Evolutionary conservation across 2,888 invertebrate genomes (phyloP).

Genomic region (Stenichneumon culpator): DNA sequence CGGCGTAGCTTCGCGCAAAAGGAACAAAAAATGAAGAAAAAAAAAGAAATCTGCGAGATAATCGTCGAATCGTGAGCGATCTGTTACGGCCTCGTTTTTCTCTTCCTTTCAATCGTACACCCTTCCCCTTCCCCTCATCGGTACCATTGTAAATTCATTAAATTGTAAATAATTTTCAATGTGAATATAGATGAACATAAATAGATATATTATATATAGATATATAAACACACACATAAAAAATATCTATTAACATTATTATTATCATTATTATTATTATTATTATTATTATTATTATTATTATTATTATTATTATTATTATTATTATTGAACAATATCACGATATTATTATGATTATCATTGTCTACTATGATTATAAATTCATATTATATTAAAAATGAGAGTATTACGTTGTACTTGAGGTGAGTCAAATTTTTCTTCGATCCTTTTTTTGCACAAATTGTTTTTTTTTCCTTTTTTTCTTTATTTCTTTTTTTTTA

Average conservation of each 20-base stretch:
- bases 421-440: constrained; percentile 61
- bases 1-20: constrained; percentile 51
- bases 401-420: constrained; percentile 82
- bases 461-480: constrained; percentile 18
- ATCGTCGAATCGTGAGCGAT: constrained; percentile 71
- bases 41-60: constrained; percentile 56
- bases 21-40: constrained; percentile 39
- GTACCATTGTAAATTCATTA: constrained; percentile 84
- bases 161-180: constrained; percentile 84
- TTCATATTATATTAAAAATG: constrained; percentile 84
- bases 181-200: constrained; percentile 83
- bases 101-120: background rate
- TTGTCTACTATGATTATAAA: constrained; percentile 84
- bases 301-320: constrained; percentile 75
- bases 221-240: constrained; percentile 33
- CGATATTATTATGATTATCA: constrained; percentile 77
- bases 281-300: constrained; percentile 49
- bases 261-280: constrained; percentile 67
- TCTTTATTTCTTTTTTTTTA: constrained; percentile 5
- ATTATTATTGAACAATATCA: constrained; percentile 70
- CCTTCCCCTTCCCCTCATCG: constrained; percentile 69
- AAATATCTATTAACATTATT: constrained; percentile 66
- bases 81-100: constrained; percentile 73
- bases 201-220: constrained; percentile 63
- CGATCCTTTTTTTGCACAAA: constrained; percentile 46